Evolutionary conservation across 2,797 vertebrate species (phyloP), one percentile per base, ranked within the genome.

Genomic region (Takifugu rubripes): DNA sequence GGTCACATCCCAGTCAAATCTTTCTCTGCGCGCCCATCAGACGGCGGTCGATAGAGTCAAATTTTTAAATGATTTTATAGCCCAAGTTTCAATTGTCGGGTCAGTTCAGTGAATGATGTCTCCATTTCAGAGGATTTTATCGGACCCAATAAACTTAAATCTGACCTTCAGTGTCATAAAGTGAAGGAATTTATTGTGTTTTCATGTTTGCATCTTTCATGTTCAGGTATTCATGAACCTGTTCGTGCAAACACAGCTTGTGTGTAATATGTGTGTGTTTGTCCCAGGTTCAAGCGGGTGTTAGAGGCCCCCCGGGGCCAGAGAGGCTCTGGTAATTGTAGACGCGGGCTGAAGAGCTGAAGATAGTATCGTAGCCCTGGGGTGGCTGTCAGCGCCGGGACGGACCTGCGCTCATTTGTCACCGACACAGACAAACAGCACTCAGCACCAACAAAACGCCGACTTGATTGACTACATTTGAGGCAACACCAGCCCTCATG

Each of bases 1-100:
- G 87, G 84, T 90, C 90, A 90, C 56, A 68, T 74, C 83, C 77
- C 78, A 86, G 84, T 87, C 85, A 89, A 76, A 77, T 67, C 79
- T 75, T 71, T 62, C 27, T 6, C 25, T 72, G 63, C 59, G 60
- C 67, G 69, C 55, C 53, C 72, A 5, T 31, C 15, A 56, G 25
- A 74, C 27, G 59, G 49, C 4, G 42, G 58, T 48, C 14, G 26
- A 59, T 58, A 66, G 52, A 52, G 56, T 33, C 1, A 50, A 21
- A 69, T 31, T 24, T 17, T 0, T 43, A 54, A 44, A 6, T 40
- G 11, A 11, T 49, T 69, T 56, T 56, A 46, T 55, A 53, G 56
- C 14, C 24, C n/a, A 9, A 47, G 51, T 63, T 55, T 59, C 56
- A 21, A 21, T 10, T 33, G 31, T 73, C 12, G 7, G 6, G 6